These are phyloP conservation scores for Drosophila nr. perissopoda DNA, from an alignment of 2,888 invertebrate species.

Conservation along the genomic window DNA sequence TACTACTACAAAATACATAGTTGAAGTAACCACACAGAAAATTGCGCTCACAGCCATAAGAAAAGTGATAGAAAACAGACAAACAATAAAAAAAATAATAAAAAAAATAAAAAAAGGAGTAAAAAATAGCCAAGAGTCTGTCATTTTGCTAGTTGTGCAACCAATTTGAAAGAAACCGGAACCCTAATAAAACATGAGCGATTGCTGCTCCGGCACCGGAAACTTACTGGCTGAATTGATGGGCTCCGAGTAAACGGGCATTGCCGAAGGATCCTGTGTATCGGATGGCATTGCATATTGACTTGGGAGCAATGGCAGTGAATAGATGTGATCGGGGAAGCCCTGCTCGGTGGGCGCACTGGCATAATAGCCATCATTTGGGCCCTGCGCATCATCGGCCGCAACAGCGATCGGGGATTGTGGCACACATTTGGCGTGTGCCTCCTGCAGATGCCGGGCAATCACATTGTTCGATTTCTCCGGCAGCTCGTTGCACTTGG, in stretches of 20 bases:
- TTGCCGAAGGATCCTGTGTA: constrained; percentile 4
- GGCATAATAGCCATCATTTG: background rate
- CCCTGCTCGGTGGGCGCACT: constrained; percentile 34
- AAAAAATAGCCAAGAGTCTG: background rate
- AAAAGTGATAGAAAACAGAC: background rate
- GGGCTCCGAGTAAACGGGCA: constrained; percentile 80
- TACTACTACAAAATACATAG: background rate
- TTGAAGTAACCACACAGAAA: background rate
- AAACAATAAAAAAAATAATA: background rate
- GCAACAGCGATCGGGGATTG: background rate
- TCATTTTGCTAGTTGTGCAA: background rate
- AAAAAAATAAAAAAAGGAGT: background rate
- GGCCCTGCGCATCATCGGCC: background rate
- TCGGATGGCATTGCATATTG: constrained; percentile 45
- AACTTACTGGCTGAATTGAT: constrained; percentile 80
- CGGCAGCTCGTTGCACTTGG: background rate
- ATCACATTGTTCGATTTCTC: constrained; percentile 4
- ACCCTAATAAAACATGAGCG: constrained; percentile 1
- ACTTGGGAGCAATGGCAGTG: constrained; percentile 75
- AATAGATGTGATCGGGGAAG: constrained; percentile 80
- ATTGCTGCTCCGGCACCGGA: background rate
- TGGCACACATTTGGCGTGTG: constrained; percentile 6
- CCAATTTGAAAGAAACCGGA: background rate
- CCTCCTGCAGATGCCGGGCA: constrained; percentile 12
- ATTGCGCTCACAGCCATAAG: constrained; percentile 1